These are phyloP conservation scores for Myoxocephalus aenaeus DNA, from an alignment of 2,797 vertebrate species.

Conservation along the genomic window DNA sequence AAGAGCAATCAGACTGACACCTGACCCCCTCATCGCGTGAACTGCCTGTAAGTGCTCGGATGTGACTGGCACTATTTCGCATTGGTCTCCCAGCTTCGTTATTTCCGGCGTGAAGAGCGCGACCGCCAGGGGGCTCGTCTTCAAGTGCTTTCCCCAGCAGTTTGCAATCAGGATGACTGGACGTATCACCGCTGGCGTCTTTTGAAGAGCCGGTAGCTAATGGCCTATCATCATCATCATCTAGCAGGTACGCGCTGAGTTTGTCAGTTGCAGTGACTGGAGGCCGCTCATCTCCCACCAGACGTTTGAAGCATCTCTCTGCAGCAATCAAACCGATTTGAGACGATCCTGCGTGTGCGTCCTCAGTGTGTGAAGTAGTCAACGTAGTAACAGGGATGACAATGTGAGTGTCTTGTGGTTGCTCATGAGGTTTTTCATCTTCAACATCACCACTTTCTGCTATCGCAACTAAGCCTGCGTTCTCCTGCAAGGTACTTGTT, in stretches of 20 bases:
- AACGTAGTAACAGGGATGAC: conserved; percentile 1
- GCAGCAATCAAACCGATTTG: conserved; percentile 20
- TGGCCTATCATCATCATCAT: conserved; percentile 41
- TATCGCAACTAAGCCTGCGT: too few species aligned
- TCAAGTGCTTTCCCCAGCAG: conserved; percentile 57
- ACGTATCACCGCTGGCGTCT: conserved; percentile 39
- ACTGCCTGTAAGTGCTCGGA: conserved; percentile 29
- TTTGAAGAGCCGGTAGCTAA: conserved; percentile 45
- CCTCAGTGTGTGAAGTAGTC: conserved; percentile 4
- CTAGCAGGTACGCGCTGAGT: conserved; percentile 34
- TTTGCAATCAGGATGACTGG: conserved; percentile 53
- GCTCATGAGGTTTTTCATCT: conserved; percentile 14
- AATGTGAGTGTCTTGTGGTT: conserved; percentile 13
- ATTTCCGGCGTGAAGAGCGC: conserved; percentile 32
- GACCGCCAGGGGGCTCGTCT: conserved; percentile 41
- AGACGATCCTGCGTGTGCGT: conserved; percentile 12
- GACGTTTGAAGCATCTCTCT: conserved; percentile 25
- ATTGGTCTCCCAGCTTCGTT: conserved; percentile 36
- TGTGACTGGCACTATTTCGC: conserved; percentile 44
- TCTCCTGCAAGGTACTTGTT: neutral
- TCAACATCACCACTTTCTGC: conserved; percentile 14
- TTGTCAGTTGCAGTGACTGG: conserved; percentile 47
- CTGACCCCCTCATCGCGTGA: conserved; percentile 45
- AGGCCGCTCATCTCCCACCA: conserved; percentile 50
- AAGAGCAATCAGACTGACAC: conserved; percentile 57